These are phyloP conservation scores for Phyllotreta cruciferae DNA, from an alignment of 2,888 invertebrate species.

Conservation along the genomic window DNA sequence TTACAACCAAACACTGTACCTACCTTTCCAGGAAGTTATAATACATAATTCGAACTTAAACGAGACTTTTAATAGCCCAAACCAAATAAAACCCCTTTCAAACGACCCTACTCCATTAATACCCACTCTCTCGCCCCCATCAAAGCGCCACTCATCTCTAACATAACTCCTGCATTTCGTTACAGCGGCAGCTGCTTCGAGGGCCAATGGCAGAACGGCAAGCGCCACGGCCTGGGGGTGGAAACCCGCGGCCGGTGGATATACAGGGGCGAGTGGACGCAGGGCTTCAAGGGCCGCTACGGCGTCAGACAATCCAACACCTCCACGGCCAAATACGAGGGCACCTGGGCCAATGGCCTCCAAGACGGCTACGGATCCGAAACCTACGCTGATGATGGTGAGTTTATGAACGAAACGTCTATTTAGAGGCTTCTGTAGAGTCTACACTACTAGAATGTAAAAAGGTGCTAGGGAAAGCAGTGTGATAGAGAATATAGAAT, in stretches of 20 bases:
- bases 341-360: constrained; percentile 98
- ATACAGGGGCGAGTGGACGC: constrained; percentile 98
- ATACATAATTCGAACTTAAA: no score
- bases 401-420: constrained; percentile 54
- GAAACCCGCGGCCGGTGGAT: constrained; percentile 97
- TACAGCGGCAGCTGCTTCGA: constrained; percentile 93
- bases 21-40: no score
- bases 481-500: no score
- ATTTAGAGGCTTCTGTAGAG: no score
- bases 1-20: no score
- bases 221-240: constrained; percentile 96
- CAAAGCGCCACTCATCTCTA: background rate
- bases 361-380: constrained; percentile 99
- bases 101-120: no score
- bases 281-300: constrained; percentile 98
- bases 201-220: constrained; percentile 99
- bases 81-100: no score
- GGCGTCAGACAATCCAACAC: constrained; percentile 95
- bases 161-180: constrained; percentile 46
- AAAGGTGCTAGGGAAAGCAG: no score
- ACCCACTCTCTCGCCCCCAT: background rate
- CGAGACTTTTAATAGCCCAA: no score
- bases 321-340: constrained; percentile 95
- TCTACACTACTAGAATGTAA: no score
- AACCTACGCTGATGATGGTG: constrained; percentile 99